A percentile compares a stretch with the other conserved stretches of the same genome.
These are phyloP conservation scores for Apamea crenata DNA, from an alignment of 2,888 invertebrate species.

Conservation along the genomic window DNA sequence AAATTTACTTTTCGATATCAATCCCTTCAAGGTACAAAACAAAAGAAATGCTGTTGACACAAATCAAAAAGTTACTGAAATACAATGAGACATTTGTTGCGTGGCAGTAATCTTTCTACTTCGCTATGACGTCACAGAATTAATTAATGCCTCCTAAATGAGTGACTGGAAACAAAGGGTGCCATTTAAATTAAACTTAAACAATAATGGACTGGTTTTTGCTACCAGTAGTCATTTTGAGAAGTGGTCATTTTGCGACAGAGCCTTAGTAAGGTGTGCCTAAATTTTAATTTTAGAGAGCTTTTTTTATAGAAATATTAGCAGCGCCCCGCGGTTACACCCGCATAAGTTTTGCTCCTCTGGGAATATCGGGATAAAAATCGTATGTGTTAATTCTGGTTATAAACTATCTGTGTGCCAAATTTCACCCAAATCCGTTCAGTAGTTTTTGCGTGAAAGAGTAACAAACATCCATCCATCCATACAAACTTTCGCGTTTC, in stretches of 20 bases:
- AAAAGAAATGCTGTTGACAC: conserved; percentile 2
- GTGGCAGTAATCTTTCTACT: neutral
- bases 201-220: neutral
- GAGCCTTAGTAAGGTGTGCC: neutral
- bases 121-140: conserved; percentile 36
- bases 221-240: no score
- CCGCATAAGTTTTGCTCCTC: no score
- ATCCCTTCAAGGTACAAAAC: neutral
- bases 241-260: no score
- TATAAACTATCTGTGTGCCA: no score
- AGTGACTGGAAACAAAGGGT: conserved; percentile 53
- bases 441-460: no score
- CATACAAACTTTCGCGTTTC: no score
- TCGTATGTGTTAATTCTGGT: no score
- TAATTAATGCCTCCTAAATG: conserved; percentile 44
- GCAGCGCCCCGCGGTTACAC: no score
- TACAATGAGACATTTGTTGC: conserved; percentile 9
- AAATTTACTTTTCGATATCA: neutral
- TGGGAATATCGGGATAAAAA: no score
- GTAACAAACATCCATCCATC: no score
- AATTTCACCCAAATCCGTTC: no score
- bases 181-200: conserved; percentile 16
- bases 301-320: neutral
- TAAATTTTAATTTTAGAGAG: neutral
- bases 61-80: conserved; percentile 29